Conservation (phyloP, 2,888 invertebrate genomes). For the Scelioninae gen. 2 region DNA sequence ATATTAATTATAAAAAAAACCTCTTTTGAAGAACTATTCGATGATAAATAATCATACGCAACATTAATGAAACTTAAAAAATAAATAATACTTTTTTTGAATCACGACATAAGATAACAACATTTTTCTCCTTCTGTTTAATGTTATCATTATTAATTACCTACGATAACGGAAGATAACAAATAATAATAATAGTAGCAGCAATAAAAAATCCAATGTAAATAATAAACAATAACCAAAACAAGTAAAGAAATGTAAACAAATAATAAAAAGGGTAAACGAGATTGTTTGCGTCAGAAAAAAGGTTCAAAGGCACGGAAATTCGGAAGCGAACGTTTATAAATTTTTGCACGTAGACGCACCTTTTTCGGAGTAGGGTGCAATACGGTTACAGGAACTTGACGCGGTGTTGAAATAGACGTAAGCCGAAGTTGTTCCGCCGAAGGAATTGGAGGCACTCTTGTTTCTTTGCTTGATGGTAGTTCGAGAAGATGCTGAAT, state of each 20-base stretch:
- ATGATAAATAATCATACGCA: too few relatives aligned
- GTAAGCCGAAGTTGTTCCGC: conserved; percentile 66
- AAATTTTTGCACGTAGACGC: conserved; percentile 60
- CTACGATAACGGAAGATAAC: too few relatives aligned
- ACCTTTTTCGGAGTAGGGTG: conserved; percentile 76
- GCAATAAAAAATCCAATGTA: too few relatives aligned
- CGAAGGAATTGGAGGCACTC: conserved; percentile 64
- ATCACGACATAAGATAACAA: too few relatives aligned
- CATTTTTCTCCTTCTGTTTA: too few relatives aligned
- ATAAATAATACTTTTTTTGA: too few relatives aligned
- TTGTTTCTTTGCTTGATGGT: conserved; percentile 74
- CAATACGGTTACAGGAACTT: conserved; percentile 71
- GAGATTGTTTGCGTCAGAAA: background rate
- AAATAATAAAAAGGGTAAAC: background rate
- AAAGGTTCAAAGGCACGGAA: background rate
- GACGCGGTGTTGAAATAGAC: conserved; percentile 68
- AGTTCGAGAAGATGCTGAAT: conserved; percentile 78
- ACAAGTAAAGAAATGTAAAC: background rate
- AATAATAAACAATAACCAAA: too few relatives aligned
- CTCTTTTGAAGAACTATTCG: too few relatives aligned
- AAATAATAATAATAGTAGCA: too few relatives aligned
- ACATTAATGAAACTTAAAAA: too few relatives aligned
- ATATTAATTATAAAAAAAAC: too few relatives aligned
- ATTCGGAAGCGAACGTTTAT: background rate
- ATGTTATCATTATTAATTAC: too few relatives aligned